A percentile compares a stretch with the other conserved stretches of the same genome.
phyloP scores from a whole-genome alignment of 37 sponge, comb jelly and placozoan genomes.

The Aphrocallistes beatrix region DNA sequence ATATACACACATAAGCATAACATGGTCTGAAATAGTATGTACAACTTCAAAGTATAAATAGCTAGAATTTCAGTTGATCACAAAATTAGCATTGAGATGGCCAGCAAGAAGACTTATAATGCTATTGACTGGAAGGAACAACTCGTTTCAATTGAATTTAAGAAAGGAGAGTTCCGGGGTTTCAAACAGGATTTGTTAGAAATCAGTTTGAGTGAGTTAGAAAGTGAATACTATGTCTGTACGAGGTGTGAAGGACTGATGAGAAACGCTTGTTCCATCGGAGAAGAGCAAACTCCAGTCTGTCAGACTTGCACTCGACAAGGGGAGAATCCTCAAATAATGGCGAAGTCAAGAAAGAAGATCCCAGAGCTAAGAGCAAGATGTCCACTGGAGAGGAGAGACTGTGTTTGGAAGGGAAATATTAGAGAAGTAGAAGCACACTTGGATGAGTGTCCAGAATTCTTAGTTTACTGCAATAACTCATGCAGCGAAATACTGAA shows the following conservation, averaged over 20 bases:
- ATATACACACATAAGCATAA: no score
- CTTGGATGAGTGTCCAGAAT: not conserved
- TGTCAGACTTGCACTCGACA: not conserved
- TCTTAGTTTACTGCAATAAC: not conserved
- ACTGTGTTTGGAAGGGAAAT: not conserved
- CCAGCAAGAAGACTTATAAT: not conserved
- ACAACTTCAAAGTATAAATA: no score
- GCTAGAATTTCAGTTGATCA: no score
- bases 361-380: not conserved
- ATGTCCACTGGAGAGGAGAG: not conserved
- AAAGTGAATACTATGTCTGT: not conserved
- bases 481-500: not conserved
- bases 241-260: not conserved
- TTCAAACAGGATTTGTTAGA: conserved; percentile 12
- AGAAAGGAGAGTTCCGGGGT: not conserved
- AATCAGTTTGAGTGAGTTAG: not conserved
- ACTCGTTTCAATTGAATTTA: not conserved
- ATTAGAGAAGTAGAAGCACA: not conserved
- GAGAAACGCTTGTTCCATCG: not conserved
- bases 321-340: not conserved
- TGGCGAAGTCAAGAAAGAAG: not conserved
- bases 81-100: no score
- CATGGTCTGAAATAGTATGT: no score
- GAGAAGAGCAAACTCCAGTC: not conserved
- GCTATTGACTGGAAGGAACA: not conserved